Conservation (phyloP, 2,797 vertebrate species). For the Cyclopterus lumpus region DNA sequence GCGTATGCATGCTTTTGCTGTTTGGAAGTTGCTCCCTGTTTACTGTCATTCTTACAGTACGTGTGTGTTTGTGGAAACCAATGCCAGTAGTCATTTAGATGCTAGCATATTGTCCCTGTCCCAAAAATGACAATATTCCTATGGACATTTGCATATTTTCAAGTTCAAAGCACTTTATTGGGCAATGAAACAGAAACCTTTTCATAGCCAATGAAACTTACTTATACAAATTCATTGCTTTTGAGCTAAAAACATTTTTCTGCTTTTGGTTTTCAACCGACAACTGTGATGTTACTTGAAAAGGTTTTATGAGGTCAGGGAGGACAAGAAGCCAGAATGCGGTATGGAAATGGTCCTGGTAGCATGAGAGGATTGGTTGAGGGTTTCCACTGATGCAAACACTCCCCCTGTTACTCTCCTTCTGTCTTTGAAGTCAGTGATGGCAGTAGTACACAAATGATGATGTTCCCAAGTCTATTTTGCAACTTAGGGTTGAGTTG, state of each 20-base stretch:
- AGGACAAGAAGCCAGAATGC: constrained; percentile 63
- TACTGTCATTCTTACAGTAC: background rate
- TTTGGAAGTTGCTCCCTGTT: constrained; percentile 10
- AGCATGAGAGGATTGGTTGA: constrained; percentile 66
- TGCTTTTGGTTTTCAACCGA: constrained; percentile 53
- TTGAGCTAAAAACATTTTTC: constrained; percentile 23
- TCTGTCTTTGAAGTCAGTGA: constrained; percentile 74
- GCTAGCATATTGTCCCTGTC: background rate
- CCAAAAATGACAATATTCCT: background rate
- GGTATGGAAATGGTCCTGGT: constrained; percentile 71
- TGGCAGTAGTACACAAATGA: constrained; percentile 69
- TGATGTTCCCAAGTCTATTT: constrained; percentile 61
- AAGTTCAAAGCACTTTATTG: constrained; percentile 25
- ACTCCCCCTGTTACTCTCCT: constrained; percentile 43
- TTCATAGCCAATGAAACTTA: constrained; percentile 28
- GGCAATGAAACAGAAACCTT: constrained; percentile 10
- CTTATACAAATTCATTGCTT: constrained; percentile 29
- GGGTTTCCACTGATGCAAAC: constrained; percentile 67
- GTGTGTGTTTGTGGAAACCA: background rate
- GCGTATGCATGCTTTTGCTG: constrained; percentile 7
- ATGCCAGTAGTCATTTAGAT: background rate
- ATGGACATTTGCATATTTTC: constrained; percentile 23
- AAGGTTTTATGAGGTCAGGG: constrained; percentile 69
- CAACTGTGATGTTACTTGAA: constrained; percentile 44
- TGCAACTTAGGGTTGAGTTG: constrained; percentile 22